Base-by-base conservation (phyloP, 2,888 invertebrate genomes). In the Pyralis farinalis region DNA sequence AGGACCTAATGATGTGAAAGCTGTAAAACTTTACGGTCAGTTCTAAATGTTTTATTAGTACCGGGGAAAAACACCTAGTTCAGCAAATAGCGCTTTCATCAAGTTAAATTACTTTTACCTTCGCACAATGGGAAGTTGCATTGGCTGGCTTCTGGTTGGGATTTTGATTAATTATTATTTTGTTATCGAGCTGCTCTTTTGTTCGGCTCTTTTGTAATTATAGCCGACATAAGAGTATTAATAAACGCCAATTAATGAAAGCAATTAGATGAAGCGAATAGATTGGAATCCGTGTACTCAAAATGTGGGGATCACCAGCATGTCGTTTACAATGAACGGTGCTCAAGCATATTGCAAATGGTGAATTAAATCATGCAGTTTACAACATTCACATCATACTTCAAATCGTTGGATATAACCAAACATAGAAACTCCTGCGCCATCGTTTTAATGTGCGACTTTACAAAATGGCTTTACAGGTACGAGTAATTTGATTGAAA, bases 21-120 rank as follows among this genome's bases (percentile, higher is more conserved):
- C 61, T 58, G 57, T 57, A 53, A 60, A 66, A 66, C 58, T 74
- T 66, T 42, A 53, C 53, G 60, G 49, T 57, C 52, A 63, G 62
- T 62, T 63, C 61, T 77, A 70, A 75, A 71, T 69, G 66, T 65
- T 79, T 77, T 65, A 79, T 75, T 71, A 7, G 25, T 25, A n/a
- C 25, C 5, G 7, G 5, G n/a, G 66, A 65, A 71, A 69, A 66
- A 71, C 60, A 75, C 64, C 63, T 63, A 58, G 69, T 66, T 71
- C 58, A 67, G 58, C 71, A 71, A 77, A 77, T 71, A 75, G 60
- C 62, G 60, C 58, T 64, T 66, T 68, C 65, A 68, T 69, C 56
- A 77, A 78, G 69, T 77, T 74, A 70, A 79, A 79, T 76, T 77
- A 71, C 65, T 78, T 74, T 71, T 52, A 63, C 56, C 55, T 63